Percentiles rank a stretch among this genome's conserved stretches.
Conservation (phyloP, 2,797 vertebrate genomes). For the Todus mexicanus region DNA sequence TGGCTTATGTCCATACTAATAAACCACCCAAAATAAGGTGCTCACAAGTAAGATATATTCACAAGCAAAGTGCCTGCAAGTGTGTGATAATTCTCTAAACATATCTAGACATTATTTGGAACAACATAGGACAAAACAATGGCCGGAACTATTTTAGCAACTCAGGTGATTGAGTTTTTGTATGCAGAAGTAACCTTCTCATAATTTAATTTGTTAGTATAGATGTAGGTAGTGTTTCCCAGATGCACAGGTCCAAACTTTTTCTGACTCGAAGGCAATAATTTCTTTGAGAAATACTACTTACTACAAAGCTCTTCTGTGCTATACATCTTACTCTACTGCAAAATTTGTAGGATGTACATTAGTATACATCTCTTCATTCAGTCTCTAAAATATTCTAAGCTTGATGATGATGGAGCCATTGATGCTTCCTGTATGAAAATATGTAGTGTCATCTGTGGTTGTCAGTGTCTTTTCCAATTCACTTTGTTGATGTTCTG, state of each 20-base stretch:
- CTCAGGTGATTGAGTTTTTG: not conserved
- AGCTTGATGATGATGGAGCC: not conserved
- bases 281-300: not conserved
- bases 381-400: not conserved
- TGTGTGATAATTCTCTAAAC: not conserved
- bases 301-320: not conserved
- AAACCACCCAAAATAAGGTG: not conserved
- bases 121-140: not conserved
- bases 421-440: not conserved
- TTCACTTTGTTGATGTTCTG: not conserved
- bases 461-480: not conserved
- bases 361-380: not conserved
- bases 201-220: not conserved
- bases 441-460: not conserved
- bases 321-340: not conserved
- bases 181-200: not conserved
- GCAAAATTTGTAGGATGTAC: not conserved
- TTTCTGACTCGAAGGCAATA: not conserved
- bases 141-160: not conserved
- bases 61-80: not conserved
- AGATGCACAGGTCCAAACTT: not conserved
- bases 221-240: not conserved
- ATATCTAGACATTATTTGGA: not conserved
- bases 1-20: rapidly evolving
- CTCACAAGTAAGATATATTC: not conserved